Percentiles rank a stretch among this genome's conserved stretches.
Conservation (phyloP, 2,797 vertebrate species). For the Notoglanidium macrostoma region DNA sequence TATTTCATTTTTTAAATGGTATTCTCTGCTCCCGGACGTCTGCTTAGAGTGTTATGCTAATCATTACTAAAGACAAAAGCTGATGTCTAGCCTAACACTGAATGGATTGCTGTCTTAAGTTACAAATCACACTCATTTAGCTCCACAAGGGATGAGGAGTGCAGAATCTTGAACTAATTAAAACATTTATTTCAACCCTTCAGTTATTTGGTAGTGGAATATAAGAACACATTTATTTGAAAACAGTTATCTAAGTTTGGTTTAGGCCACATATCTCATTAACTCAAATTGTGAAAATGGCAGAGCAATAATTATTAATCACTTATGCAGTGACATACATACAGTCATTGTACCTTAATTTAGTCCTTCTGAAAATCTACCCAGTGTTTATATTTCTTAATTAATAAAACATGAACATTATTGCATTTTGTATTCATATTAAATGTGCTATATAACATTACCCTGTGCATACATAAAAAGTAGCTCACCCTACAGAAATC, state of each 20-base stretch:
- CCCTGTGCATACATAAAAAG: not conserved
- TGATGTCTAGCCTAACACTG: conserved; percentile 2
- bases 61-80: conserved; percentile 21
- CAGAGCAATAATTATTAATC: not conserved
- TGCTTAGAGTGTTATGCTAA: not conserved
- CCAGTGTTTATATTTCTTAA: not conserved
- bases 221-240: conserved; percentile 7
- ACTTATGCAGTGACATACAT: not conserved
- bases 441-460: not conserved
- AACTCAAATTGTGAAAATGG: not conserved
- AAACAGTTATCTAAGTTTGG: not conserved
- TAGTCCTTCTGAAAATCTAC: not conserved
- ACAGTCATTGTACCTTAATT: not conserved
- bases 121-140: conserved; percentile 11
- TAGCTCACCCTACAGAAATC: conserved; percentile 1
- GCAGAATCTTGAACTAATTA: conserved; percentile 8
- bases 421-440: not conserved
- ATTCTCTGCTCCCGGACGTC: too few species aligned
- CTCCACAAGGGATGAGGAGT: not conserved
- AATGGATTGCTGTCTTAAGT: conserved; percentile 14
- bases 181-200: conserved; percentile 13
- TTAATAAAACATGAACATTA: not conserved
- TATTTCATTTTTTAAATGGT: not conserved
- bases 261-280: not conserved
- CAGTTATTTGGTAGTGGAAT: not conserved